phyloP scores from a whole-genome alignment of 2,888 invertebrate genomes.

The Argynnis bischoffii region DNA sequence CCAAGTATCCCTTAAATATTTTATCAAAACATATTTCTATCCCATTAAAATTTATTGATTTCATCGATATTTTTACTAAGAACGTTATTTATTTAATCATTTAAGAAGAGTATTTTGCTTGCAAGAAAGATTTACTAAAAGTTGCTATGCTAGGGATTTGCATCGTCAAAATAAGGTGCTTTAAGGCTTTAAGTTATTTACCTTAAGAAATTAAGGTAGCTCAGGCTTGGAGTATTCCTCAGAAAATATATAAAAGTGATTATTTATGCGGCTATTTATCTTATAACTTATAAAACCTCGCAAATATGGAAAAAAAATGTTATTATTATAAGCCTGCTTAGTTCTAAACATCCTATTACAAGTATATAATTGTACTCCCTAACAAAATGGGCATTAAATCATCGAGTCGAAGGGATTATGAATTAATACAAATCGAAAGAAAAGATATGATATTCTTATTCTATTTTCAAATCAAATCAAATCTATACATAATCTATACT shows the following conservation, averaged over 20 bases:
- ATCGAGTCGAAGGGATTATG: too few species aligned
- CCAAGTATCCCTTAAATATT: too few species aligned
- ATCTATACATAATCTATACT: too few species aligned
- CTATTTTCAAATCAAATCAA: too few species aligned
- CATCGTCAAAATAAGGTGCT: constrained; percentile 5
- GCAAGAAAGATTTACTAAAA: constrained; percentile 5
- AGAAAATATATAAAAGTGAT: constrained; percentile 22
- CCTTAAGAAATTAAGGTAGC: constrained; percentile 14
- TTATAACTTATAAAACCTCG: constrained; percentile 24
- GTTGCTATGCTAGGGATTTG: neutral
- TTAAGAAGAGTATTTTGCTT: constrained; percentile 14
- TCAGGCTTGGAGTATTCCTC: neutral
- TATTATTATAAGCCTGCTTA: neutral
- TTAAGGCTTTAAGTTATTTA: constrained; percentile 11
- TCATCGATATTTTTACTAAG: neutral
- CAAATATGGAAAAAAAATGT: neutral
- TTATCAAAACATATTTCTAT: too few species aligned
- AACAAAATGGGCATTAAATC: too few species aligned
- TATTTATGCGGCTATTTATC: constrained; percentile 23
- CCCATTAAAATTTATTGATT: too few species aligned
- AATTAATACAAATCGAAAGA: too few species aligned
- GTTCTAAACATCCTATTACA: too few species aligned
- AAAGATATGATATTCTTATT: too few species aligned
- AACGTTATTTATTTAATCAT: constrained; percentile 5
- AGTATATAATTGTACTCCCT: too few species aligned